These are phyloP conservation scores for Tribolium castaneum DNA, from an alignment of 1,140 invertebrate genomes.

Conservation along the genomic window DNA sequence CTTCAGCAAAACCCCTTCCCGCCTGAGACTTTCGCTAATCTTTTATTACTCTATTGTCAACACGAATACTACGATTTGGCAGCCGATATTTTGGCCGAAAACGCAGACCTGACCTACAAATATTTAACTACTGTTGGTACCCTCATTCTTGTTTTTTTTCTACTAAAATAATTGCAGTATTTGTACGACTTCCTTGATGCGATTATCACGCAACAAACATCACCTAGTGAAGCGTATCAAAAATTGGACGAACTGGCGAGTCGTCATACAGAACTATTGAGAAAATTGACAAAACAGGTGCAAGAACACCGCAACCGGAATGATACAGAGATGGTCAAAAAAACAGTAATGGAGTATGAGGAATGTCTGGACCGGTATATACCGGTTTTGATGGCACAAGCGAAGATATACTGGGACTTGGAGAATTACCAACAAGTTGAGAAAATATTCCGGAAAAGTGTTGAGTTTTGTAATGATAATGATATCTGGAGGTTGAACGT, in stretches of 20 bases:
- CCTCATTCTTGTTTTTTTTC: not conserved
- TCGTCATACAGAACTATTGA: conserved; percentile 88
- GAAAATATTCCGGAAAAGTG: conserved; percentile 94
- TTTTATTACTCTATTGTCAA: conserved; percentile 95
- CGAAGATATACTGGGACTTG: conserved; percentile 98
- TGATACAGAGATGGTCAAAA: conserved; percentile 90
- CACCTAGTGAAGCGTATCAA: conserved; percentile 95
- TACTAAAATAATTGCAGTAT: conserved; percentile 72
- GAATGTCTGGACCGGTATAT: conserved; percentile 85
- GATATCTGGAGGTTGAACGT: conserved; percentile 98
- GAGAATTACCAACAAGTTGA: conserved; percentile 96
- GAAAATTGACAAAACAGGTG: conserved; percentile 93
- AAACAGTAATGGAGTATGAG: conserved; percentile 93
- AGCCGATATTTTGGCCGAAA: conserved; percentile 97
- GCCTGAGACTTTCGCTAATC: conserved; percentile 97
- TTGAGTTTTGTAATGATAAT: conserved; percentile 98
- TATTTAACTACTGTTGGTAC: conserved; percentile 86
- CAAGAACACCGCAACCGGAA: conserved; percentile 90
- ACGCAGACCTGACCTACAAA: conserved; percentile 96
- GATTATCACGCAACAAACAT: conserved; percentile 96
- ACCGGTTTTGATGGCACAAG: conserved; percentile 98
- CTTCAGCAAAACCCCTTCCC: conserved; percentile 97
- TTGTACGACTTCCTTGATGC: conserved; percentile 93
- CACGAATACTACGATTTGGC: conserved; percentile 98
- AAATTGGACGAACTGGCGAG: conserved; percentile 97